These are phyloP conservation scores for Limonius californicus DNA, from an alignment of 1,140 invertebrate species.

Conservation along the genomic window DNA sequence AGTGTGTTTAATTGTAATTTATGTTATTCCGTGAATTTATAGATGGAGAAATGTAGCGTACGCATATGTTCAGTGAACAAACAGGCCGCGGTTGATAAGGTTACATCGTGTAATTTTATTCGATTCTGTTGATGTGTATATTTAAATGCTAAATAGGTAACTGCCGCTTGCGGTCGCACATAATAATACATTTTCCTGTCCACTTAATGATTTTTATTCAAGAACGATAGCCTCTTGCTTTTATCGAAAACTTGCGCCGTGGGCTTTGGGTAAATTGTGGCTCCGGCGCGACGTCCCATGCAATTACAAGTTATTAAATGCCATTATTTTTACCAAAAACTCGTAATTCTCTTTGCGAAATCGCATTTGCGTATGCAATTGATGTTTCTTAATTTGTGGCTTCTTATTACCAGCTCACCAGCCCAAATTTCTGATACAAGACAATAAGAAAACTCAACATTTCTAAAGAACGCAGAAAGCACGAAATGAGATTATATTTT, in stretches of 20 bases:
- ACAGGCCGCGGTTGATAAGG: conserved; percentile 7
- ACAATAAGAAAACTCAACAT: too few species aligned
- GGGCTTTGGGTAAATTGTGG: not conserved
- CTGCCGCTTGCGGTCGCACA: not conserved
- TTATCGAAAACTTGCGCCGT: not conserved
- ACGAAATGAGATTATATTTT: too few species aligned
- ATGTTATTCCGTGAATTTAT: conserved; percentile 2
- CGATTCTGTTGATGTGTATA: conserved; percentile 9
- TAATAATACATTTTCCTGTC: conserved; percentile 6
- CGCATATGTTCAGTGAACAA: conserved; percentile 3
- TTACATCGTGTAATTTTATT: conserved; percentile 1
- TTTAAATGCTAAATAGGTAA: conserved; percentile 13
- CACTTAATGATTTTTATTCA: conserved; percentile 6
- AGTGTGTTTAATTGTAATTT: conserved; percentile 10
- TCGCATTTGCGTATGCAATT: not conserved
- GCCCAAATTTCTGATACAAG: too few species aligned
- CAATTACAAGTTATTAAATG: not conserved
- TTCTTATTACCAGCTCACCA: too few species aligned
- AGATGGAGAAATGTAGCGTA: not conserved
- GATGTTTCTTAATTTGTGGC: too few species aligned
- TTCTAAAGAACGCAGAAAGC: too few species aligned
- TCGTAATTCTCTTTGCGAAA: not conserved
- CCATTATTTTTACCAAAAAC: not conserved
- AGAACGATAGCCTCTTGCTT: not conserved
- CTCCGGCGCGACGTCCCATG: not conserved